Conservation (phyloP, 2,888 invertebrate species). For the Mythimna impura region DNA sequence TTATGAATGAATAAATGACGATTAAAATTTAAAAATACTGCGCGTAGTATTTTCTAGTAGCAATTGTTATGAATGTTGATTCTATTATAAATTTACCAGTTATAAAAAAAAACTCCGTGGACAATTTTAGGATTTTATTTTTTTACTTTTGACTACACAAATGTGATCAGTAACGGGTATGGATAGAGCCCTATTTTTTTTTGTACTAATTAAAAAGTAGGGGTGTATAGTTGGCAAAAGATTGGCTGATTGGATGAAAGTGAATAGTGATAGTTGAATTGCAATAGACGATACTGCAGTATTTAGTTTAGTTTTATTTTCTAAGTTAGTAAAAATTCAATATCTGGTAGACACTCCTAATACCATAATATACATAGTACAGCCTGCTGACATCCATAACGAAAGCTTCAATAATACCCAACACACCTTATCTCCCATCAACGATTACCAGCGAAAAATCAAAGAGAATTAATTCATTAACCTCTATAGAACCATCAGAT, state of each 20-base stretch:
- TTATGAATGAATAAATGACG: too few species aligned
- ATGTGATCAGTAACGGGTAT: too few species aligned
- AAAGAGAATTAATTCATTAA: constrained; percentile 67
- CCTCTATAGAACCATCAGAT: constrained; percentile 67
- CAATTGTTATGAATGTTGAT: too few species aligned
- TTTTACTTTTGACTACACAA: too few species aligned
- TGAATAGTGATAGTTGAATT: neutral
- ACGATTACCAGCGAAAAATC: constrained; percentile 60
- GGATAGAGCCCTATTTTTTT: too few species aligned
- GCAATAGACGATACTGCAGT: neutral
- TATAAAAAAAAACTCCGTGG: too few species aligned
- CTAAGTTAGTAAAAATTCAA: constrained; percentile 1
- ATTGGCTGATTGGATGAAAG: neutral
- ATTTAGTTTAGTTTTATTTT: neutral
- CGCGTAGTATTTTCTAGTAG: too few species aligned
- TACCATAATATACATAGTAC: constrained; percentile 3
- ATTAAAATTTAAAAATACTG: too few species aligned
- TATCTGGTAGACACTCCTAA: neutral
- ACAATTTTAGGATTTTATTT: too few species aligned
- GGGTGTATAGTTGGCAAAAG: neutral
- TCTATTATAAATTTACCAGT: too few species aligned
- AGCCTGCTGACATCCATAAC: constrained; percentile 40
- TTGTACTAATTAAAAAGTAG: too few species aligned
- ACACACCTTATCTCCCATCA: constrained; percentile 53
- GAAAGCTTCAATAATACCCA: constrained; percentile 26